Base-by-base conservation (phyloP, 37 sponge, comb jelly and placozoan species). In the Eunapius fragilis region DNA sequence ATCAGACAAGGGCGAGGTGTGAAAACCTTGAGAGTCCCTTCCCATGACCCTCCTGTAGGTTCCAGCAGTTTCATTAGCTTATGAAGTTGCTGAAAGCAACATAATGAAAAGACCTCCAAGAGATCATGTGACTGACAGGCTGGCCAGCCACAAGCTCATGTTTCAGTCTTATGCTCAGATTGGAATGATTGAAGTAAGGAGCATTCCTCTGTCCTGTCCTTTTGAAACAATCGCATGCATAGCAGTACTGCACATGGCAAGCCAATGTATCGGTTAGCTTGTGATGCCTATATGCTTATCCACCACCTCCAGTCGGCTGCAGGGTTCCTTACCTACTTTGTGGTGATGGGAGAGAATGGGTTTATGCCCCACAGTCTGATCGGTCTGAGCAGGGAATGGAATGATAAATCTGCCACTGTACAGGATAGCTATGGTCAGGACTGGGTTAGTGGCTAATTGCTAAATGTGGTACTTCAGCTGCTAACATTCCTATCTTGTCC, bases 281-380 rank as follows among this genome's bases (percentile, higher is more conserved):
- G n/a, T n/a, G n/a, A n/a, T n/a, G n/a, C n/a, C n/a, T n/a, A n/a
- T 23, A 58, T 58, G 58, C 19, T 19, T 58, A 11, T 86, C 12
- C 14, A 19, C 77, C 23, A 9, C 37, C 50, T 41, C 27, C 79
- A 93, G 89, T 91, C 95, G 2, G 25, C 78, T 26, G 95, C 95
- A 23, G 95, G 95, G 25, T 92, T 94, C 86, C 89, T 94, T 76
- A 86, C 87, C 78, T 94, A 92, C 84, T 94, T 94, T 86, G 92
- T 94, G 37, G 89, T 94, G 24, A 86, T 94, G 87, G 95, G 81
- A 67, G 95, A 92, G 80, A 94, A 89, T 81, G 95, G 95, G 26
- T 94, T 92, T 69, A 67, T 89, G 27, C 90, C 92, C 26, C 24
- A 31, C 37, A 58, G 25, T 3, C 69, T 94, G 25, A 25, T 94